Evolutionary conservation across 2,888 invertebrate genomes (phyloP), one percentile per base, ranked within the genome.

Genomic region (Hecatera dysodea): DNA sequence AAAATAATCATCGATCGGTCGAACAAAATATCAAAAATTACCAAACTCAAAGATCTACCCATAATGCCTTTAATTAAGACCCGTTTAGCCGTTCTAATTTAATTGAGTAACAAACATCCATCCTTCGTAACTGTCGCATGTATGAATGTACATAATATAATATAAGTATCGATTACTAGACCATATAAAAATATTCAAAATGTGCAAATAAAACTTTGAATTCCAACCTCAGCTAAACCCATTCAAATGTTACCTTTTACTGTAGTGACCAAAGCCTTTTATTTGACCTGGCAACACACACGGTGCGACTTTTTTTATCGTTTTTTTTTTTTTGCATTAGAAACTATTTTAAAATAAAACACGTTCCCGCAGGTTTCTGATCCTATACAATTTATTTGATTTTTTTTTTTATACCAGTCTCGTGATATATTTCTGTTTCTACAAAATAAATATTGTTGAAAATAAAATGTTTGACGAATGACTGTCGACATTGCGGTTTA

Each of bases 261-360:
- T 36, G 11, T 67, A 39, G 27, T 55, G 36, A 27, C 62, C 22
- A 59, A 78, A 57, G 64, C 27, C 22, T 74, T 75, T 75, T 62
- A 69, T 72, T 75, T 39, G 48, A 64, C 36, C 59, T 64, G 55
- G 55, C 55, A 60, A 59, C 56, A 67, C 60, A 39, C 36, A 52
- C 19, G 19, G 36, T 19, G 36, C 27, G 39, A n/a, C n/a, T n/a
- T 59, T 75, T 53, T 4, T 22, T 52, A 57, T 48, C 33, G 72
- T 12, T 11, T 71, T 64, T 75, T 75, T 71, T 62, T 64, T 75
- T 75, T 71, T 62, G 56, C 17, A 57, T 46, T 61, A 39, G 65
- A 71, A 65, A 48, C 27, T 61, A 33, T 75, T 70, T 75, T 29
- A 15, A 68, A 74, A 59, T 53, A 78, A 63, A 76, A 72, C 22